Conservation (phyloP, 2,113 vertebrate species). For the Oncorhynchus mykiss region DNA sequence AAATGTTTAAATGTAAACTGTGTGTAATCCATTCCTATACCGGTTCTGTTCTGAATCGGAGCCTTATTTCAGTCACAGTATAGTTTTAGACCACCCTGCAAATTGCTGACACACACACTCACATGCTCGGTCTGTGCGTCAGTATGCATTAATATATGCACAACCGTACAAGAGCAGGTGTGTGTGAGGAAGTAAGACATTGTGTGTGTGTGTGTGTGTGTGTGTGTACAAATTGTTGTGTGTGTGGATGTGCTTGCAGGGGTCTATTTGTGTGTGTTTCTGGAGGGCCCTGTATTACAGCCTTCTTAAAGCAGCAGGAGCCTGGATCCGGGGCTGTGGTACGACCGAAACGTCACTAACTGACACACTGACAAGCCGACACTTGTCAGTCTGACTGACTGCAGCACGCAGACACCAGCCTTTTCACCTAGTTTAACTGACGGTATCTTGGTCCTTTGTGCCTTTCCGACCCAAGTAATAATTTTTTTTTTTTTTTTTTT, state of each 20-base stretch:
- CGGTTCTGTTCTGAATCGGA: too few species aligned
- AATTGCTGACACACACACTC: background rate
- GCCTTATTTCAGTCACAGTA: too few species aligned
- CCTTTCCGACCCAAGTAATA: background rate
- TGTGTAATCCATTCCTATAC: background rate
- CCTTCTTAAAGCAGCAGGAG: too few species aligned
- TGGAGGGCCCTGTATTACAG: too few species aligned
- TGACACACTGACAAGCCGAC: conserved; percentile 38
- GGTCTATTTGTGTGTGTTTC: too few species aligned
- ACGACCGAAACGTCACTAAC: conserved; percentile 9
- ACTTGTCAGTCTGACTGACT: conserved; percentile 29
- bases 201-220: background rate
- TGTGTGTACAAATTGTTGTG: background rate
- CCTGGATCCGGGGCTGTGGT: background rate
- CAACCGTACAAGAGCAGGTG: too few species aligned
- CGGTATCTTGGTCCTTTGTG: background rate
- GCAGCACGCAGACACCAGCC: background rate
- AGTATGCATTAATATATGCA: too few species aligned
- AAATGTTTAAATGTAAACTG: background rate
- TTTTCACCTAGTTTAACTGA: background rate
- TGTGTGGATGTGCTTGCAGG: too few species aligned
- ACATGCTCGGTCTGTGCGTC: too few species aligned
- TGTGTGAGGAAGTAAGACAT: background rate
- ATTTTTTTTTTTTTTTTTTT: too few species aligned
- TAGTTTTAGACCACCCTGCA: background rate